Evolutionary conservation across 2,888 invertebrate species (phyloP).

Genomic region (Noctua janthina): DNA sequence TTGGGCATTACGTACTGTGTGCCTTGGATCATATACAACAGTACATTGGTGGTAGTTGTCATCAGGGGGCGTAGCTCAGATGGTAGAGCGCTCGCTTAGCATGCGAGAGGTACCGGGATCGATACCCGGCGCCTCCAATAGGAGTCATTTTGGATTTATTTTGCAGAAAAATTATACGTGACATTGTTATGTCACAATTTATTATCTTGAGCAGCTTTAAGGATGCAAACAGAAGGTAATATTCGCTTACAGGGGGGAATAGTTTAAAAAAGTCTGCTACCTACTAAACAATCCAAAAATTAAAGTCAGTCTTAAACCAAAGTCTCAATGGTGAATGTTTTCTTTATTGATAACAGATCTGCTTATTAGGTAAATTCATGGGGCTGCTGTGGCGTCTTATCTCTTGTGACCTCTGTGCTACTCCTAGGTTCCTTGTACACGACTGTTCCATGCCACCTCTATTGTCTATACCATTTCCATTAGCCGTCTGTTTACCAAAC

Average conservation of each 20-base stretch:
- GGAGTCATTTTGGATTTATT: neutral
- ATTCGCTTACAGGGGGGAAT: constrained; percentile 70
- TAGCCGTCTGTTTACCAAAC: neutral
- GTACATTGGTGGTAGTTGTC: constrained; percentile 5
- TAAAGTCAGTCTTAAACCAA: neutral
- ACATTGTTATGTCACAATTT: neutral
- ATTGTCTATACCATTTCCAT: neutral
- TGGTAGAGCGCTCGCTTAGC: constrained; percentile 88
- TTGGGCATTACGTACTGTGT: constrained; percentile 18
- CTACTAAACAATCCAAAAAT: too few species aligned
- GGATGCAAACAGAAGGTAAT: neutral
- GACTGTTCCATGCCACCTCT: neutral
- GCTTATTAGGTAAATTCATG: neutral
- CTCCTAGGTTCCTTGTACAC: neutral
- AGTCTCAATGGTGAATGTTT: neutral
- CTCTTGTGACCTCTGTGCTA: neutral
- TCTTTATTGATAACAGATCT: neutral
- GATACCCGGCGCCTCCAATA: constrained; percentile 89
- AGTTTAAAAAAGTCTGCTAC: neutral
- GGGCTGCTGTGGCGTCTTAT: neutral
- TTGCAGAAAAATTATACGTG: neutral
- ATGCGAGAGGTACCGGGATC: constrained; percentile 90
- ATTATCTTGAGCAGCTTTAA: neutral
- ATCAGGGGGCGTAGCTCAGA: constrained; percentile 73
- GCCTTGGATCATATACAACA: neutral